A percentile compares a stretch with the other conserved stretches of the same genome.
These are phyloP conservation scores for Zootermopsis nevadensis DNA, from an alignment of 2,888 invertebrate genomes.

Conservation along the genomic window DNA sequence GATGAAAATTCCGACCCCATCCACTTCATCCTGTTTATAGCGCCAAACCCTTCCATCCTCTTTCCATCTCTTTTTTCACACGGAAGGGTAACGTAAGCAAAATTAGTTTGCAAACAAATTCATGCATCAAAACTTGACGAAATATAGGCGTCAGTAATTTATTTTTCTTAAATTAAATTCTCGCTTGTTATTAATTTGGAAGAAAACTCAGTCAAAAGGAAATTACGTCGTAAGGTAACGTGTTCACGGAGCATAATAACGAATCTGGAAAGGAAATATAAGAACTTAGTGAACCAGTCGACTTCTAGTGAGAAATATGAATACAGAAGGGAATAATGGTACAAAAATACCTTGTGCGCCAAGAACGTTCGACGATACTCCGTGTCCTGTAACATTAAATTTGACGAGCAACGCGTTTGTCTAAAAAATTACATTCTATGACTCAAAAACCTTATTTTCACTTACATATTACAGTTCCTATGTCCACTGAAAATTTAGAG, in stretches of 20 bases:
- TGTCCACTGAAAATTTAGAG: too few species aligned
- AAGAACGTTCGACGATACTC: too few species aligned
- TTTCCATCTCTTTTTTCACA: not conserved
- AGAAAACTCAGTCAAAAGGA: not conserved
- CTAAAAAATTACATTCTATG: too few species aligned
- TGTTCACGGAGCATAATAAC: not conserved
- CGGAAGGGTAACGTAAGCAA: constrained; percentile 2
- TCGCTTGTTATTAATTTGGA: not conserved
- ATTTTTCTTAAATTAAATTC: constrained; percentile 18
- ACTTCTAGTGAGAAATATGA: not conserved
- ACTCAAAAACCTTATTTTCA: too few species aligned
- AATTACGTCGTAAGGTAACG: not conserved
- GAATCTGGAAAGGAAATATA: not conserved
- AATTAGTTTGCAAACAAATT: constrained; percentile 21
- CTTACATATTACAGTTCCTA: too few species aligned
- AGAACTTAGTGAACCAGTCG: not conserved
- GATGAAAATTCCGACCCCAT: constrained; percentile 32
- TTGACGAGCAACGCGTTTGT: too few species aligned
- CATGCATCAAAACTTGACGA: constrained; percentile 1
- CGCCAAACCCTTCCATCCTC: not conserved
- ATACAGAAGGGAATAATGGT: not conserved
- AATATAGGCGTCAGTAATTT: not conserved
- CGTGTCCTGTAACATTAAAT: too few species aligned
- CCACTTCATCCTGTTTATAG: constrained; percentile 33
- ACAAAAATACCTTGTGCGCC: too few species aligned